phyloP scores from a whole-genome alignment of 2,888 invertebrate genomes.

The Sphaerophoria rueppellii region DNA sequence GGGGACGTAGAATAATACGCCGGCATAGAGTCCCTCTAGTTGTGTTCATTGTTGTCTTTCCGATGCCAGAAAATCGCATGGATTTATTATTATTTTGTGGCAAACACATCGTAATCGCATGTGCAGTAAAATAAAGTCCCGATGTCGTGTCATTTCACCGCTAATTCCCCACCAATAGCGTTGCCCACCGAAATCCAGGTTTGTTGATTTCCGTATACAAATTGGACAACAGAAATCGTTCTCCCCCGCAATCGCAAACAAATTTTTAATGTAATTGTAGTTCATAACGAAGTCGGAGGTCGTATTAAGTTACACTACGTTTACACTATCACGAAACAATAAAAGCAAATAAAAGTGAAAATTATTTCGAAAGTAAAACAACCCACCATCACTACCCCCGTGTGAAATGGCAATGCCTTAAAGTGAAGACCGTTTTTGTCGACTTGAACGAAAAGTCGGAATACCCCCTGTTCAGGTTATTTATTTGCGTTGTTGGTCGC shows the following conservation, averaged over 20 bases:
- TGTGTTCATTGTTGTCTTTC: conserved; percentile 35
- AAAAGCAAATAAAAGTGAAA: conserved; percentile 53
- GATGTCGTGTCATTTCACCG: conserved; percentile 35
- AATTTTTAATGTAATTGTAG: neutral
- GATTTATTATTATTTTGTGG: conserved; percentile 45
- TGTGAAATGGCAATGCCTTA: conserved; percentile 17
- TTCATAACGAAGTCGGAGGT: neutral
- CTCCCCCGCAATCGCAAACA: conserved; percentile 4
- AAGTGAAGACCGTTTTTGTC: conserved; percentile 44
- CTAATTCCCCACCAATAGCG: neutral
- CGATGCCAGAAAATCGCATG: conserved; percentile 43
- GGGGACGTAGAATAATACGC: conserved; percentile 16
- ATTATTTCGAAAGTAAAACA: conserved; percentile 54
- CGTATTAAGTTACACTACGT: conserved; percentile 51
- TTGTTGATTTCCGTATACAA: conserved; percentile 22
- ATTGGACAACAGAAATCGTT: conserved; percentile 60
- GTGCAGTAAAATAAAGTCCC: conserved; percentile 52
- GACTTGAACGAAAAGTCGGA: neutral
- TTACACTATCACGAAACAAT: conserved; percentile 18
- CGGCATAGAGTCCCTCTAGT: conserved; percentile 30
- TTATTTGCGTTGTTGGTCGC: neutral
- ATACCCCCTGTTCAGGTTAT: neutral
- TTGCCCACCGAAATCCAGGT: neutral
- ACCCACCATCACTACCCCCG: conserved; percentile 5
- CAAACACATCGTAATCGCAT: conserved; percentile 70